Percentiles rank a stretch among this genome's conserved stretches.
phyloP scores from a whole-genome alignment of 2,797 vertebrate species.

The Pachyuromys duprasi region DNA sequence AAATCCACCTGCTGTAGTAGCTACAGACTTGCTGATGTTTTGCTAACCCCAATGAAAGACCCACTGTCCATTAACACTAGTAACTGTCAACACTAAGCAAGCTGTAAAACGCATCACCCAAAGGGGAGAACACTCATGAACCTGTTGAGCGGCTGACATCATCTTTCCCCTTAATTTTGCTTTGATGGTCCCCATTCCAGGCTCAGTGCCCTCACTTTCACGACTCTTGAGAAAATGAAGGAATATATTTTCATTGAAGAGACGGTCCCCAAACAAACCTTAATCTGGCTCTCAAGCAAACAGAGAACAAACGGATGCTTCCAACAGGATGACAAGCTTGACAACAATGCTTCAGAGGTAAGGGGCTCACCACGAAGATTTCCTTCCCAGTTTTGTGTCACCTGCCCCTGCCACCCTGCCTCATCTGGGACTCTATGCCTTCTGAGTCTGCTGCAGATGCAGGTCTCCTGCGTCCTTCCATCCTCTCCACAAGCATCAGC shows the following conservation, averaged over 20 bases:
- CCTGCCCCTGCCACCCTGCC: neutral
- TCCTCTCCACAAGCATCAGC: too few species aligned
- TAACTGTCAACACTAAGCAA: neutral
- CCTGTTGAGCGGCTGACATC: neutral
- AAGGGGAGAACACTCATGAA: neutral
- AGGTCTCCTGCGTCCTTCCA: neutral
- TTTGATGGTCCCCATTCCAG: constrained; percentile 76
- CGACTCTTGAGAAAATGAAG: constrained; percentile 87
- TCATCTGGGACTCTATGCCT: neutral
- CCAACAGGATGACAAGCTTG: constrained; percentile 86
- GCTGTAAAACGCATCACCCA: too few species aligned
- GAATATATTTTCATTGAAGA: constrained; percentile 87
- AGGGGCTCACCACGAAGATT: neutral
- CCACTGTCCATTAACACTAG: neutral
- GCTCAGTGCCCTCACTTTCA: constrained; percentile 92
- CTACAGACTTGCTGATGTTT: neutral
- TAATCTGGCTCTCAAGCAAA: constrained; percentile 86
- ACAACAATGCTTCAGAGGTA: constrained; percentile 88
- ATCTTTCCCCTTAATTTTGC: neutral
- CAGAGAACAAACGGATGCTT: constrained; percentile 88
- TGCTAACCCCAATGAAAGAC: neutral
- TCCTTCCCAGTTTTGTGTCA: neutral
- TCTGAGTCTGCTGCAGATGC: neutral
- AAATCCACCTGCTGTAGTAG: neutral
- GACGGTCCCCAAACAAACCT: constrained; percentile 82